These are phyloP conservation scores for Danaus melanippus DNA, from an alignment of 1,140 invertebrate genomes.

Conservation along the genomic window DNA sequence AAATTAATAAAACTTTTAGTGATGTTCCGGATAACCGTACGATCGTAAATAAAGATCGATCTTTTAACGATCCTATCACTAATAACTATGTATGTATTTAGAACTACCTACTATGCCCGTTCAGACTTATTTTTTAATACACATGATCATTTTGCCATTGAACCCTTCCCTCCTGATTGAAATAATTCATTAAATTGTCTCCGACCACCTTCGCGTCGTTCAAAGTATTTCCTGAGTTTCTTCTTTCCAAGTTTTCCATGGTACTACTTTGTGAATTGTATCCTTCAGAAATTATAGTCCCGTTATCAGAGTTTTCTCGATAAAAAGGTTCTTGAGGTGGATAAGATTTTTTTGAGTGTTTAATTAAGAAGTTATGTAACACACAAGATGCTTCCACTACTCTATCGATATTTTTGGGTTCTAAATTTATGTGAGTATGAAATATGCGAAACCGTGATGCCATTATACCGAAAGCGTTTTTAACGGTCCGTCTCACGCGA, in stretches of 20 bases:
- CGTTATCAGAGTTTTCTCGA: conserved; percentile 25
- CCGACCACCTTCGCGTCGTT: not conserved
- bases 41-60: too few species aligned
- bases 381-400: conserved; percentile 21
- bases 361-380: conserved; percentile 27
- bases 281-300: conserved; percentile 11
- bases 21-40: too few species aligned
- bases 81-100: too few species aligned
- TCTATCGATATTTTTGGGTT: conserved; percentile 17
- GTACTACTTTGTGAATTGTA: not conserved
- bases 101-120: too few species aligned
- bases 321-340: conserved; percentile 27
- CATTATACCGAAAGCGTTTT: conserved; percentile 30
- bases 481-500: conserved; percentile 33
- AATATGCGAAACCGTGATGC: conserved; percentile 8
- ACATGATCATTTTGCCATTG: too few species aligned
- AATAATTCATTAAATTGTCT: conserved; percentile 2
- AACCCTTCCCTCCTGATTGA: not conserved
- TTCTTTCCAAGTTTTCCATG: conserved; percentile 3
- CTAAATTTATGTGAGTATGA: conserved; percentile 20
- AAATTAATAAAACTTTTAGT: too few species aligned
- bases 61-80: too few species aligned
- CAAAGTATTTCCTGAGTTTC: conserved; percentile 2
- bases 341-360: conserved; percentile 20
- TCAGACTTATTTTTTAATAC: too few species aligned